Conservation (phyloP, 2,888 invertebrate genomes). For the Lycaena phlaeas region DNA sequence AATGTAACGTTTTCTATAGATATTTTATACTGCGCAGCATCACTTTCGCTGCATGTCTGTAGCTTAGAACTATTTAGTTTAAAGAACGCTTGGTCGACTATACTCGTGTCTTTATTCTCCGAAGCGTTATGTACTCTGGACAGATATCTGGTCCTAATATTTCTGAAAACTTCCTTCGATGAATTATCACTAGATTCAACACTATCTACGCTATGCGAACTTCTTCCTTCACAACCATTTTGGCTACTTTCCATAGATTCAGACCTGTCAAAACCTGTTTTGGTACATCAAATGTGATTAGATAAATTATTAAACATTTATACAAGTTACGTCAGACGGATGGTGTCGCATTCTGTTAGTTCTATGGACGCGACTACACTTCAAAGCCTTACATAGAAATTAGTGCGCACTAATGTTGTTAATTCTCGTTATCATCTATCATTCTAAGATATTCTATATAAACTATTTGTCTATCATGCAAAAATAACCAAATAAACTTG, state of each 20-base stretch:
- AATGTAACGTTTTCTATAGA: slow-evolving; percentile 47
- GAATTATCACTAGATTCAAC: slow-evolving; percentile 46
- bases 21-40: slow-evolving; percentile 31
- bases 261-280: slow-evolving; percentile 61
- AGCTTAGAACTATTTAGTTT: slow-evolving; percentile 32
- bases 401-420: slow-evolving; percentile 50
- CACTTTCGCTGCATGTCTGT: slow-evolving; percentile 19
- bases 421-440: slow-evolving; percentile 11
- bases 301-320: slow-evolving; percentile 37
- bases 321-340: slow-evolving; percentile 26
- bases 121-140: slow-evolving; percentile 55
- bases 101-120: slow-evolving; percentile 39
- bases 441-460: neutral
- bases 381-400: slow-evolving; percentile 46
- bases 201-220: slow-evolving; percentile 33
- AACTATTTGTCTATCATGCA: slow-evolving; percentile 4
- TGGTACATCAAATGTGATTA: slow-evolving; percentile 55
- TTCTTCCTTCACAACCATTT: slow-evolving; percentile 40
- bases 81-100: slow-evolving; percentile 53
- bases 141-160: slow-evolving; percentile 54
- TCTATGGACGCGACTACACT: slow-evolving; percentile 23
- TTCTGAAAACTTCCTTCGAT: slow-evolving; percentile 50
- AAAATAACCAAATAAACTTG: slow-evolving; percentile 1
- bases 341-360: slow-evolving; percentile 25
- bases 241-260: slow-evolving; percentile 52